Evolutionary conservation across 2,888 invertebrate species (phyloP), one percentile per base, ranked within the genome.

Genomic region (Eristalis arbustorum): DNA sequence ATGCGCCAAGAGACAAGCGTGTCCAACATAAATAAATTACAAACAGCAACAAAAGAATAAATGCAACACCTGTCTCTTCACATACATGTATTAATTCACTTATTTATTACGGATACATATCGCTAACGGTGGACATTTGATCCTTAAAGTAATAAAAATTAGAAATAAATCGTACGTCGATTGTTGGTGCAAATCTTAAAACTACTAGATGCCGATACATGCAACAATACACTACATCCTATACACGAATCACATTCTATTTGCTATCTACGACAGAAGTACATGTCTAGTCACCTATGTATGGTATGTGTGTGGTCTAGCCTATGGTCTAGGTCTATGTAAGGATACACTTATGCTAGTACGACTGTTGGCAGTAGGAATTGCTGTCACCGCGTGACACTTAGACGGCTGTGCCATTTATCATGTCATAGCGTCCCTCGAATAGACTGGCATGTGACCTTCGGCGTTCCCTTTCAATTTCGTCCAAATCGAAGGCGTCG

Each of bases 401-500:
- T 59, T 89, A 92, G 68, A 92, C 92, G 42, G 92, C 92, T n/a
- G 92, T 92, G 14, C 92, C 92, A 88, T 92, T 92, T 80, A 92
- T 89, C 61, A 91, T 75, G 88, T 92, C 92, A 74, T 92, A 92
- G 25, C 90, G 90, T 23, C 91, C 91, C 59, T 89, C 89, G 77
- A 93, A 93, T 59, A 93, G 90, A 76, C 90, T 92, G n/a, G 93
- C 92, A 89, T 93, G 92, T 2, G 93, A 93, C 71, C 92, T 91
- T 28, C 93, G 89, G 3, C 93, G 90, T 79, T 93, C 93, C 25
- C 91, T 90, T 79, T 93, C 93, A 42, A 93, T 92, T 88, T 92
- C 91, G 76, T 93, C 93, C 69, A 93, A 89, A 89, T 93, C 92
- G 76, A 92, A 93, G 13, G 90, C 90, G 25, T 91, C 91, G 61